Base-by-base conservation (phyloP, 2,888 invertebrate species). In the Elysia crispata region DNA sequence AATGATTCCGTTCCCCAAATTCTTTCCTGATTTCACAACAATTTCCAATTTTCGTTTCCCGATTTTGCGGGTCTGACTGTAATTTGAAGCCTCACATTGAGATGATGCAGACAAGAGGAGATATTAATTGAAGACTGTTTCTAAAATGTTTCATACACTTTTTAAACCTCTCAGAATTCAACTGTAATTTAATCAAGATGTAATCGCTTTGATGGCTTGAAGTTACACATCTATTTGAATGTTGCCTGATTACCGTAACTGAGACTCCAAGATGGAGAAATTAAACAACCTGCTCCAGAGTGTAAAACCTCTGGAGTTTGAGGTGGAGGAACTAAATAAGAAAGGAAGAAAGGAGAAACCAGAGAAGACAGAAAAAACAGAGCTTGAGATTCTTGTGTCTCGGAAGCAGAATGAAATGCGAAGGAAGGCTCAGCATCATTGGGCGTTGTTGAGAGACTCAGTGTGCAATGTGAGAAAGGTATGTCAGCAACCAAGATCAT, bases 401-500 rank as follows among this genome's bases (percentile, higher is more conserved):
- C 80, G 87, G 23, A 82, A 85, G 6, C 83, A 85, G 57, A 81
- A 83, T 50, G 87, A 86, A 67, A 85, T 86, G 66, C 84, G 83
- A 60, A 79, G 83, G 31, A 88, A 87, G 81, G 88, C 89, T 25
- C 79, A 82, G 1, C 76, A 86, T 73, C 81, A 88, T 74, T 91
- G 91, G 91, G 81, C 85, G 0, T 82, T 90, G 23, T 83, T 91
- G 41, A 84, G 90, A 33, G 87, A 88, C 57, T 89, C 89, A 31
- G 88, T 91, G 57, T 82, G 85, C 5, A 85, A 86, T 80, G 90
- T 89, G 23, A 69, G 15, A n/a, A 70, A 76, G 76, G 80, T 80
- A 57, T 1, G 69, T 50, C 15, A 30, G 49, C 0, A 30, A 30
- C 11, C 57, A 28, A 72, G 31, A 3, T n/a, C n/a, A n/a, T n/a